A percentile compares a stretch with the other conserved stretches of the same genome.
phyloP scores from a whole-genome alignment of 2,888 invertebrate genomes.

The Crocallis elinguaria region DNA sequence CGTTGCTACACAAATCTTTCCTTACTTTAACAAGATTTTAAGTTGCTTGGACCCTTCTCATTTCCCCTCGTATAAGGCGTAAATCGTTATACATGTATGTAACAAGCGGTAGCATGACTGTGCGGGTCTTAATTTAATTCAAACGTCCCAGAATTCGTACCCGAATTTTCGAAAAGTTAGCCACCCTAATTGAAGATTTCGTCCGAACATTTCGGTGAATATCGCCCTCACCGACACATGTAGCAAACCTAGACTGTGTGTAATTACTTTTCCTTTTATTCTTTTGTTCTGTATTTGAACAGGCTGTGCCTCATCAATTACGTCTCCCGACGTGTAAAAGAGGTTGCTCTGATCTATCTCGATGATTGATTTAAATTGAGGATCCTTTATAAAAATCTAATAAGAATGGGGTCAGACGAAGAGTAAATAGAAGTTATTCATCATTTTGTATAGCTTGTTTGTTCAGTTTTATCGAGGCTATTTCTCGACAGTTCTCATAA shows the following conservation, averaged over 20 bases:
- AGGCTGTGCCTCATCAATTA: slow-evolving; percentile 33
- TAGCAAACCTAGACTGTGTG: slow-evolving; percentile 10
- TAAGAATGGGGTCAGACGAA: slow-evolving; percentile 7
- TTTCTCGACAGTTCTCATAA: slow-evolving; percentile 28
- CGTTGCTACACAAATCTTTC: slow-evolving; percentile 24
- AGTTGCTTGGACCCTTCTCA: slow-evolving; percentile 45
- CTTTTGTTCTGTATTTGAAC: slow-evolving; percentile 32
- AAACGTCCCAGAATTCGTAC: slow-evolving; percentile 21
- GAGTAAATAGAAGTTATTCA: slow-evolving; percentile 29
- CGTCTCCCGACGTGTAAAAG: slow-evolving; percentile 26
- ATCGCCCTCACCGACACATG: slow-evolving; percentile 6
- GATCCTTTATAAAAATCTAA: slow-evolving; percentile 18
- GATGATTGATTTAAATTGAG: slow-evolving; percentile 37
- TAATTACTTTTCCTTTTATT: slow-evolving; percentile 24
- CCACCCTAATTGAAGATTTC: slow-evolving; percentile 37
- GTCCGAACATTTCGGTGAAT: slow-evolving; percentile 22
- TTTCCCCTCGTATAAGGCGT: slow-evolving; percentile 35
- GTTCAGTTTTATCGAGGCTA: slow-evolving; percentile 15
- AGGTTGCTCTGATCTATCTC: slow-evolving; percentile 31
- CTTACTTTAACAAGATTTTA: slow-evolving; percentile 46
- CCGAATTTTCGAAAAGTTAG: slow-evolving; percentile 38
- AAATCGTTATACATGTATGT: slow-evolving; percentile 39
- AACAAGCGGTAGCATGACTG: slow-evolving; percentile 27
- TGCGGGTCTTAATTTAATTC: slow-evolving; percentile 42
- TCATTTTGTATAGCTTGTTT: slow-evolving; percentile 21